A percentile compares a stretch with the other conserved stretches of the same genome.
phyloP scores from a whole-genome alignment of 2,888 invertebrate genomes.

The Agrotis exclamationis region DNA sequence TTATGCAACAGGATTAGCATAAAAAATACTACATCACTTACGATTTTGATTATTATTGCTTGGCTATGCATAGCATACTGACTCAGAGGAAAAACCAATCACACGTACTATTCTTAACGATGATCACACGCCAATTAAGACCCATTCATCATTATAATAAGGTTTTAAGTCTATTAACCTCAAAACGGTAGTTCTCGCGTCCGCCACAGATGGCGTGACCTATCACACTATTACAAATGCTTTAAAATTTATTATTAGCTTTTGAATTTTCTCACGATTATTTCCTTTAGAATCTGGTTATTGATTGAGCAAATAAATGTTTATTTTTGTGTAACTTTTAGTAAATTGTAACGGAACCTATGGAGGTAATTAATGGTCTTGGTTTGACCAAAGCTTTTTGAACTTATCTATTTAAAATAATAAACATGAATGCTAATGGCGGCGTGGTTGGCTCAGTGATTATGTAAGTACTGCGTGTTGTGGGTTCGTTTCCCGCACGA shows the following conservation, averaged over 20 bases:
- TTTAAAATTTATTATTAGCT: constrained; percentile 53
- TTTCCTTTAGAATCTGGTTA: constrained; percentile 50
- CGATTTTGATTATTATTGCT: background rate
- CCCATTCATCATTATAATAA: constrained; percentile 51
- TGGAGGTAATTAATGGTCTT: constrained; percentile 46
- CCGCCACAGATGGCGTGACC: constrained; percentile 47
- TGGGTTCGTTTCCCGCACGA: too few species aligned
- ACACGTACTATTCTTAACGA: constrained; percentile 8
- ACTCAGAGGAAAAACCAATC: constrained; percentile 21
- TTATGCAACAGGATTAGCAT: background rate
- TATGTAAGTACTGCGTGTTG: too few species aligned
- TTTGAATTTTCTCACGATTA: constrained; percentile 54
- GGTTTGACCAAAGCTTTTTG: constrained; percentile 8
- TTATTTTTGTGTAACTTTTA: constrained; percentile 41
- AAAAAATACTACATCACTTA: background rate
- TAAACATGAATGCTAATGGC: too few species aligned
- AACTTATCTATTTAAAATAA: background rate
- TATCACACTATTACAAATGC: constrained; percentile 47
- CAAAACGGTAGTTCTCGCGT: constrained; percentile 53
- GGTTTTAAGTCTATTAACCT: constrained; percentile 44
- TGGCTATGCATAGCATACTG: background rate
- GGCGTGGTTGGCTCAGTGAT: too few species aligned
- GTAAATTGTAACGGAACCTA: constrained; percentile 43
- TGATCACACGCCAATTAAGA: constrained; percentile 51
- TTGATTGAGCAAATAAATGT: constrained; percentile 44